phyloP scores from a whole-genome alignment of 2,888 invertebrate genomes.

The Stenoptilia bipunctidactyla region DNA sequence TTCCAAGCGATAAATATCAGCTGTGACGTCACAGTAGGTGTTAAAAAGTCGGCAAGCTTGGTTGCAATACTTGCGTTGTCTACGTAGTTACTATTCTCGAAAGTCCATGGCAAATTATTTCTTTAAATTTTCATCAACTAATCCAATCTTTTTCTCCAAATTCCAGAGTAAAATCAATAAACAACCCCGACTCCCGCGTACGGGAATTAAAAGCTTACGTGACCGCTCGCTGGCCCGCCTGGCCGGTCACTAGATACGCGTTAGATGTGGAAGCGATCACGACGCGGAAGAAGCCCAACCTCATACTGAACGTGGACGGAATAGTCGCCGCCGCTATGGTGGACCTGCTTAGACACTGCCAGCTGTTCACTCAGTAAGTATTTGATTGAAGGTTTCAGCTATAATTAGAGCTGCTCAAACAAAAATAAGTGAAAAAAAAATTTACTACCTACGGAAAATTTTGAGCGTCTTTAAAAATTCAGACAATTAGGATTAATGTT shows the following conservation, averaged over 20 bases:
- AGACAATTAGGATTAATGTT: too few species aligned
- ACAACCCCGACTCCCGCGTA: conserved; percentile 98
- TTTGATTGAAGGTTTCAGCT: background rate
- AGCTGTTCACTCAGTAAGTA: conserved; percentile 89
- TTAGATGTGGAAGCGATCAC: conserved; percentile 99
- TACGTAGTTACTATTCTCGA: too few species aligned
- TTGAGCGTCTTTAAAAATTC: too few species aligned
- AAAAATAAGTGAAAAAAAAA: too few species aligned
- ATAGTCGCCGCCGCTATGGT: conserved; percentile 98
- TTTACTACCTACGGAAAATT: too few species aligned
- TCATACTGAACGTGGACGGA: conserved; percentile 99
- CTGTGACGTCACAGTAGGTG: too few species aligned
- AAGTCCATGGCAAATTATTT: too few species aligned
- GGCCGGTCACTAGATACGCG: conserved; percentile 95
- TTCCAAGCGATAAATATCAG: too few species aligned
- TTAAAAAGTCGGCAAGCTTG: too few species aligned
- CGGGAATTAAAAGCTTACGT: conserved; percentile 97
- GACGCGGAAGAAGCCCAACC: conserved; percentile 99
- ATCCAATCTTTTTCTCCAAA: background rate
- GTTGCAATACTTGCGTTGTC: too few species aligned
- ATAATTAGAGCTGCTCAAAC: too few species aligned
- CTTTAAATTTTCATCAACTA: too few species aligned
- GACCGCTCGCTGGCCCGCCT: conserved; percentile 91
- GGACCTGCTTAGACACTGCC: conserved; percentile 93
- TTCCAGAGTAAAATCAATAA: conserved; percentile 84